Evolutionary conservation across 2,888 invertebrate genomes (phyloP).

Genomic region (Spisula solida): DNA sequence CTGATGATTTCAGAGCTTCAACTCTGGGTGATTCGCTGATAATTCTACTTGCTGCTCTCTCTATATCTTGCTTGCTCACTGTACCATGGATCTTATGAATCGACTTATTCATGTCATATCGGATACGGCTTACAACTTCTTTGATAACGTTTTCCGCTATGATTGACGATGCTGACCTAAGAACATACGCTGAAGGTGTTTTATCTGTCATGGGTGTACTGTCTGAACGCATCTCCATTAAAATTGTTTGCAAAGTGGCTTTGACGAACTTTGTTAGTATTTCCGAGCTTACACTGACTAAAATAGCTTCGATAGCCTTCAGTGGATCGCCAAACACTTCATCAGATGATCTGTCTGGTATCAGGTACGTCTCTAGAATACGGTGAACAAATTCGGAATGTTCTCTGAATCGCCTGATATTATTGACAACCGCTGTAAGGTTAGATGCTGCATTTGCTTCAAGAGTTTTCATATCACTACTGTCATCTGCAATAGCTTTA

Average conservation of each 20-base stretch:
- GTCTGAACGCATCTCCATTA: constrained; percentile 68
- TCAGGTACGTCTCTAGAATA: constrained; percentile 63
- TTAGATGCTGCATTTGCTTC: constrained; percentile 60
- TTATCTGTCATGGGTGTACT: constrained; percentile 31
- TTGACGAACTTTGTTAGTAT: constrained; percentile 74
- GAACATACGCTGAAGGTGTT: constrained; percentile 58
- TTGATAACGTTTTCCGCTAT: constrained; percentile 70
- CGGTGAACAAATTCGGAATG: constrained; percentile 57
- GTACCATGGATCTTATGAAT: constrained; percentile 41
- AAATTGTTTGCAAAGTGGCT: constrained; percentile 69
- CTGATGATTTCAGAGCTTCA: neutral
- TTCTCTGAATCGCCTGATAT: constrained; percentile 50
- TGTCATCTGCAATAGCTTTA: constrained; percentile 52
- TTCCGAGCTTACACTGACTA: constrained; percentile 70
- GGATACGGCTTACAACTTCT: constrained; percentile 62
- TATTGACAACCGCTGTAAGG: constrained; percentile 36
- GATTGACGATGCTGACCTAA: constrained; percentile 65
- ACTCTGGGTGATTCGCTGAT: constrained; percentile 41
- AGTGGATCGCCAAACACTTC: constrained; percentile 63
- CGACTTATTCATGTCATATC: constrained; percentile 56
- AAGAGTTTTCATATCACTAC: constrained; percentile 50
- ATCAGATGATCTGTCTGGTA: constrained; percentile 28
- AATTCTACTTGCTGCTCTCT: constrained; percentile 63
- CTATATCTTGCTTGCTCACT: constrained; percentile 60
- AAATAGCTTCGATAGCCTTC: constrained; percentile 66